Conservation (phyloP, 2,888 invertebrate species). For the Leptopterna dolabrata region DNA sequence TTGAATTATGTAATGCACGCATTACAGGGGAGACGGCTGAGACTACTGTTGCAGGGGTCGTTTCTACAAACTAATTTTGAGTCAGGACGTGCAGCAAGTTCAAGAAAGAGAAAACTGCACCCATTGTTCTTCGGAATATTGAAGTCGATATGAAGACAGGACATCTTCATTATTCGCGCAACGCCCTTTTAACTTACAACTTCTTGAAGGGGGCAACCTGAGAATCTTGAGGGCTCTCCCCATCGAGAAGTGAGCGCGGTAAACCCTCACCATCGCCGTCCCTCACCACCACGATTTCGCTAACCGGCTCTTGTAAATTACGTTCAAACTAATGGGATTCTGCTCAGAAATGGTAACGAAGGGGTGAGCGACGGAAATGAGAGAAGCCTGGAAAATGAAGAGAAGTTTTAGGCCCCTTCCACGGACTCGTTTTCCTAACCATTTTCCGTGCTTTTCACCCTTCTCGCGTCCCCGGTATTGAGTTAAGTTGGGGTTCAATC, state of each 20-base stretch:
- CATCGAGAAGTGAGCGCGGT: not conserved
- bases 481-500: not conserved
- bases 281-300: not conserved
- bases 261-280: not conserved
- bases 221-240: not conserved
- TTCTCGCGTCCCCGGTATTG: not conserved
- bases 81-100: not conserved
- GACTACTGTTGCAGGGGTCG: no score
- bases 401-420: not conserved
- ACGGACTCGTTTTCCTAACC: not conserved
- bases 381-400: not conserved
- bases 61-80: no score
- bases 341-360: not conserved
- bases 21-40: no score
- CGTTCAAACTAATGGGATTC: not conserved
- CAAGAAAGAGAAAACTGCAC: not conserved
- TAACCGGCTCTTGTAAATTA: conserved; percentile 18
- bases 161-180: not conserved
- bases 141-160: not conserved
- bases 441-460: not conserved
- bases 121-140: no score
- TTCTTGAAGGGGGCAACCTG: not conserved
- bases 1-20: no score
- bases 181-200: not conserved
- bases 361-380: no score